Percentiles rank a stretch among this genome's conserved stretches.
phyloP scores from a whole-genome alignment of 35 echinoderm and acorn worm genomes.

The Stichopus chloronotus region DNA sequence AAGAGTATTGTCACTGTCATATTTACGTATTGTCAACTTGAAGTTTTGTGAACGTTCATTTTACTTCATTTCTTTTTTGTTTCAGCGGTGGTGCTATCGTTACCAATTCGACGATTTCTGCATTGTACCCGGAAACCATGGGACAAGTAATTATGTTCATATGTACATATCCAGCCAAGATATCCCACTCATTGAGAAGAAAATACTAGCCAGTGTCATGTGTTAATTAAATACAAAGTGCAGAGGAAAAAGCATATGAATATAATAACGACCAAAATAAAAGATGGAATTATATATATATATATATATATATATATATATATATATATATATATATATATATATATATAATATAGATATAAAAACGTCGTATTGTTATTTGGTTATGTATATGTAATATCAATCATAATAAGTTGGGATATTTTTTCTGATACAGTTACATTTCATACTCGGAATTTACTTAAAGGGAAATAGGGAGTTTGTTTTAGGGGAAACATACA shows the following conservation, averaged over 20 bases:
- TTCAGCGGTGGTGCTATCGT: slow-evolving; percentile 24
- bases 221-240: neutral
- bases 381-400: no score
- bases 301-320: no score
- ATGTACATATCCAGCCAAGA: neutral
- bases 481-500: no score
- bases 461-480: neutral
- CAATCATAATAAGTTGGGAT: no score
- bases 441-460: neutral
- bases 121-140: neutral
- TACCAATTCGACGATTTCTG: neutral
- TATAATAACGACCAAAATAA: no score
- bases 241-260: neutral
- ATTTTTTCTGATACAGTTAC: no score
- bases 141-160: neutral
- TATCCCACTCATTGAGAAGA: neutral
- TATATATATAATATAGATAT: no score
- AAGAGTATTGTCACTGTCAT: neutral
- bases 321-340: no score
- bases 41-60: neutral
- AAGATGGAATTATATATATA: no score
- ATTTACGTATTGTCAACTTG: neutral
- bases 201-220: neutral
- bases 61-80: neutral
- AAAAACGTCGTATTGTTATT: no score